A percentile compares a stretch with the other conserved stretches of the same genome.
Evolutionary conservation across 1,140 invertebrate species (phyloP).

Genomic region (Camponotus floridanus): DNA sequence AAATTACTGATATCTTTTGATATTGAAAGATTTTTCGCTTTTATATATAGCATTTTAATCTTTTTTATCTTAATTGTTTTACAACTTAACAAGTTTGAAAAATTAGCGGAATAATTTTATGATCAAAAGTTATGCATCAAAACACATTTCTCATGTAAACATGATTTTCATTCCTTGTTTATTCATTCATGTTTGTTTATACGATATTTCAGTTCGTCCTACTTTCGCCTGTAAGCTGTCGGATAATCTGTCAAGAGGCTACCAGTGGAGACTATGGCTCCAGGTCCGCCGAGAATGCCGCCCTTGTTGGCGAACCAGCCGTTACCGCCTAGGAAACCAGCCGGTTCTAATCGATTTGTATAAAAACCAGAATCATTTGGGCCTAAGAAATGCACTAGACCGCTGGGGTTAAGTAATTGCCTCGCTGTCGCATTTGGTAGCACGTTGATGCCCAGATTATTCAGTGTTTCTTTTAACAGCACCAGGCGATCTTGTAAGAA

Average conservation of each 20-base stretch:
- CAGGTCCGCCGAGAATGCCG: conserved; percentile 81
- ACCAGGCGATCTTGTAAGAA: conserved; percentile 74
- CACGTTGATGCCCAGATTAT: conserved; percentile 57
- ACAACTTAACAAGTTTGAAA: not conserved
- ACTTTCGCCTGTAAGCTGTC: conserved; percentile 78
- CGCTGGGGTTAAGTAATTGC: conserved; percentile 67
- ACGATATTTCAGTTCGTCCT: not conserved
- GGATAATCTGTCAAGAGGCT: conserved; percentile 82
- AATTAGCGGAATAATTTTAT: not conserved
- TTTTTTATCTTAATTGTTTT: not conserved
- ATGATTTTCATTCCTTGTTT: not conserved
- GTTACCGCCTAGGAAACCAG: conserved; percentile 81
- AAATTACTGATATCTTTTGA: not conserved
- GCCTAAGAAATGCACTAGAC: conserved; percentile 72
- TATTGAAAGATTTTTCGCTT: too few relatives aligned
- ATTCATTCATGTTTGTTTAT: conserved; percentile 26
- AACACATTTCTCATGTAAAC: not conserved
- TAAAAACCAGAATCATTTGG: conserved; percentile 77
- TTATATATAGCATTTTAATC: too few relatives aligned
- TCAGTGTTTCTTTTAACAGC: conserved; percentile 69
- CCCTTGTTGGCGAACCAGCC: conserved; percentile 83
- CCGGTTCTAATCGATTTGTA: conserved; percentile 76
- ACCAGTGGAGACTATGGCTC: conserved; percentile 80
- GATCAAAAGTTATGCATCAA: not conserved
- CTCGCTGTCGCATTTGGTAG: conserved; percentile 62